Evolutionary conservation across 2,797 vertebrate genomes (phyloP).

Genomic region (Bufotes viridis): DNA sequence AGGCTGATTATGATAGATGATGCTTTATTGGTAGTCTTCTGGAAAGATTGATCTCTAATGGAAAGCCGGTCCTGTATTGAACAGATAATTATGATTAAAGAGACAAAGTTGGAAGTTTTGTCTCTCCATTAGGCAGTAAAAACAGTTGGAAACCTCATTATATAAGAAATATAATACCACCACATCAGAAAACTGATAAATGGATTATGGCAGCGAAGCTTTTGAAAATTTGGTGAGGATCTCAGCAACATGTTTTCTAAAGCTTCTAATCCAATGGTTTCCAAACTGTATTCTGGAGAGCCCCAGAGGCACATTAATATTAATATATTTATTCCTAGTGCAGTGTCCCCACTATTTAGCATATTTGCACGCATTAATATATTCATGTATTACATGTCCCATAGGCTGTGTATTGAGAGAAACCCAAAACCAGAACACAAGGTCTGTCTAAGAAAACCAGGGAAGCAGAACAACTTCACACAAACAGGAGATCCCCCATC

Average conservation of each 20-base stretch:
- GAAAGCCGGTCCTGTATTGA: conserved; percentile 14
- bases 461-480: too few relatives aligned
- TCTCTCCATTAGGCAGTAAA: conserved; percentile 31
- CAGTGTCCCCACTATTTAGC: too few relatives aligned
- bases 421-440: too few relatives aligned
- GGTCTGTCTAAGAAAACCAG: too few relatives aligned
- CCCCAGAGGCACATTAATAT: not conserved
- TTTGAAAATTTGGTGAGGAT: not conserved
- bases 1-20: conserved; percentile 44
- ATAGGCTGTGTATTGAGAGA: too few relatives aligned
- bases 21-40: conserved; percentile 24
- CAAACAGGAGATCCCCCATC: too few relatives aligned
- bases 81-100: conserved; percentile 53
- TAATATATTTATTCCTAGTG: too few relatives aligned
- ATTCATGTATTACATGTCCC: too few relatives aligned
- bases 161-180: conserved; percentile 6
- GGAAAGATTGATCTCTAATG: conserved; percentile 36
- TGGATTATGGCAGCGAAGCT: not conserved
- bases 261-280: not conserved
- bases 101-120: conserved; percentile 25
- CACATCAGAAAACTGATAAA: not conserved
- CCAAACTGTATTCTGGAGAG: not conserved
- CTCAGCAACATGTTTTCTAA: not conserved
- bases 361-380: too few relatives aligned
- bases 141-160: conserved; percentile 41